A percentile compares a stretch with the other conserved stretches of the same genome.
phyloP scores from a whole-genome alignment of 2,113 vertebrate species.

The Limanda limanda region DNA sequence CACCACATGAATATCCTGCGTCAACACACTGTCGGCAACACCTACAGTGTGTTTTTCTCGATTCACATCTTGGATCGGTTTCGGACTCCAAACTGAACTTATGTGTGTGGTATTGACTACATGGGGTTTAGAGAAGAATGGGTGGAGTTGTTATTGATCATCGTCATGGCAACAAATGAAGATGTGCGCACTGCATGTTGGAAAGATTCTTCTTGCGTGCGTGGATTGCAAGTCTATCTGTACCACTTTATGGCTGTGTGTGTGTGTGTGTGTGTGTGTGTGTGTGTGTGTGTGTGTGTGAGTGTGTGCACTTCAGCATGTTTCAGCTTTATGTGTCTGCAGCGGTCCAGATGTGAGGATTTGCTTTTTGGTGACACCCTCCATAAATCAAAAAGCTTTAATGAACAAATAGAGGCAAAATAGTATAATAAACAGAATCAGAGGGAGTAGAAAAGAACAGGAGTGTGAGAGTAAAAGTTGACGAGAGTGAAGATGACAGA shows the following conservation, averaged over 20 bases:
- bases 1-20: slow-evolving; percentile 5
- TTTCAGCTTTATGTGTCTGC: slow-evolving; percentile 23
- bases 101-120: slow-evolving; percentile 20
- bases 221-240: slow-evolving; percentile 11
- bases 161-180: slow-evolving; percentile 61
- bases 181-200: slow-evolving; percentile 25
- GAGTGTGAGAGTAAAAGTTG: not conserved
- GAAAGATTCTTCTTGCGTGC: slow-evolving; percentile 1
- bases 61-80: slow-evolving; percentile 26
- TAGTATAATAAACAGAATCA: slow-evolving; percentile 27
- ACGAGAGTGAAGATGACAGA: not conserved
- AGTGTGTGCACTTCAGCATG: not conserved
- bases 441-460: not conserved
- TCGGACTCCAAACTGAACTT: slow-evolving; percentile 8
- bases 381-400: slow-evolving; percentile 58
- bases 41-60: slow-evolving; percentile 22
- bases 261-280: not conserved
- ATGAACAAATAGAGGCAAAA: slow-evolving; percentile 44
- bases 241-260: slow-evolving; percentile 7
- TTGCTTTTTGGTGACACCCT: slow-evolving; percentile 54
- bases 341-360: slow-evolving; percentile 63
- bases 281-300: slow-evolving; percentile 1
- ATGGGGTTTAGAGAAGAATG: slow-evolving; percentile 43
- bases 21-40: slow-evolving; percentile 12
- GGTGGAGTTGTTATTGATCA: slow-evolving; percentile 68